Conservation (phyloP, 2,113 vertebrate genomes). For the Caretta caretta region DNA sequence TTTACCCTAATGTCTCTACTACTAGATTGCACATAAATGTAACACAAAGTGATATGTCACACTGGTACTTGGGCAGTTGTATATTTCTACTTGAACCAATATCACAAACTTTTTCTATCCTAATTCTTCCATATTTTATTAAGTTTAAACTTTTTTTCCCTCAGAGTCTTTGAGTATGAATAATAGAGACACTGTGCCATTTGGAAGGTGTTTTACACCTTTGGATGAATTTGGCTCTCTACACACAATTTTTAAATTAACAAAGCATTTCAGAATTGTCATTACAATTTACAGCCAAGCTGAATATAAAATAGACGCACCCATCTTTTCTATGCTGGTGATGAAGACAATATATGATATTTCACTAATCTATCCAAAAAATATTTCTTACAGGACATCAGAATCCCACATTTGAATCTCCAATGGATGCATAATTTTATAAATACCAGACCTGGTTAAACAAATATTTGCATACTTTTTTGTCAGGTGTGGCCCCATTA, state of each 20-base stretch:
- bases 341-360: neutral
- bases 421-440: neutral
- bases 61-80: neutral
- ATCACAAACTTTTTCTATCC: neutral
- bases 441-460: neutral
- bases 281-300: neutral
- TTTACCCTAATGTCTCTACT: neutral
- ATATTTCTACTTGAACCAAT: constrained; percentile 2
- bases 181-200: neutral
- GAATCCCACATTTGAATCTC: neutral
- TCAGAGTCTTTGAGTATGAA: neutral
- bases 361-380: neutral
- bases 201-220: neutral
- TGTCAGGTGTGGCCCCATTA: neutral
- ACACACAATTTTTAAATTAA: neutral
- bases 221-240: neutral
- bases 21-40: neutral
- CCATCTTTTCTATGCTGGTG: neutral
- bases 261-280: neutral
- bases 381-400: neutral
- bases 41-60: neutral
- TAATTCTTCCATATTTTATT: neutral
- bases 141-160: neutral
- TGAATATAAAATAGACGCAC: neutral
- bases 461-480: neutral